Conservation (phyloP, 2,113 vertebrate species). For the Anas platyrhynchos region DNA sequence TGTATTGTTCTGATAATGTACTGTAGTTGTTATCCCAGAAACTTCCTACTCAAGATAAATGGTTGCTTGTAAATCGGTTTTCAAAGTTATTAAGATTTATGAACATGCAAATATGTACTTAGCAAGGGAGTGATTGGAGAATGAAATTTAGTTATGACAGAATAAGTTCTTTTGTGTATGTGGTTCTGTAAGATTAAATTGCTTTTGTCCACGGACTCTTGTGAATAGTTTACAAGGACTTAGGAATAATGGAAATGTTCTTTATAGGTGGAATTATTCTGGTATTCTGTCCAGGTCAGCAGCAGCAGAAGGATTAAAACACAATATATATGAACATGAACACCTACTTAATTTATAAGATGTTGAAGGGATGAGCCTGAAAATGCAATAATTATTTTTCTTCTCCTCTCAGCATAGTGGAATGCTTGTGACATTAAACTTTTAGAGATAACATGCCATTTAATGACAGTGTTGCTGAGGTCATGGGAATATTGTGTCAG, state of each 20-base stretch:
- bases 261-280: not conserved
- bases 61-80: not conserved
- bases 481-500: not conserved
- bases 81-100: not conserved
- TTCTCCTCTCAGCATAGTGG: not conserved
- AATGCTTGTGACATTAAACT: not conserved
- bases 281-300: not conserved
- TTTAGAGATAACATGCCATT: not conserved
- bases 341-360: not conserved
- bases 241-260: not conserved
- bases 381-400: not conserved
- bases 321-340: not conserved
- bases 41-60: not conserved
- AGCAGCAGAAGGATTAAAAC: not conserved
- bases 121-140: not conserved
- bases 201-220: not conserved
- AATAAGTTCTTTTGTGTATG: not conserved
- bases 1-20: not conserved
- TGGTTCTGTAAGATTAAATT: not conserved
- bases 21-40: not conserved
- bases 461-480: not conserved
- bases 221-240: not conserved
- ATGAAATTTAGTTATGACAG: not conserved
- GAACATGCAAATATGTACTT: rapidly evolving
- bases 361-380: not conserved